Percentiles rank a stretch among this genome's conserved stretches.
Evolutionary conservation across 2,888 invertebrate genomes (phyloP).

Genomic region (Ennomos erosarius): DNA sequence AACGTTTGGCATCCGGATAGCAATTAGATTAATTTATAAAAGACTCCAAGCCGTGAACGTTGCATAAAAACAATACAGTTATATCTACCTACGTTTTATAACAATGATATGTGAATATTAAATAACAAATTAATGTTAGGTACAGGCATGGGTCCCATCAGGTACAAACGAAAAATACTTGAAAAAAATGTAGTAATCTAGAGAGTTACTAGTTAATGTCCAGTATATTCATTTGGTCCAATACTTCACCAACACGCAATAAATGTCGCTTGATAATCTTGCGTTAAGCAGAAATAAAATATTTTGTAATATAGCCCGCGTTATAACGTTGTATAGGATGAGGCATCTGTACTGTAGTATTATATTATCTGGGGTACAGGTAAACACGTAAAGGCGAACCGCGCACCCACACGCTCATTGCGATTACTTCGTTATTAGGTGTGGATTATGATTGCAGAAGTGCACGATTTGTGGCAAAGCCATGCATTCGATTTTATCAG

Average conservation of each 20-base stretch:
- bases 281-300: too few species aligned
- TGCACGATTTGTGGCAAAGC: conserved; percentile 28
- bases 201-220: too few species aligned
- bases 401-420: conserved; percentile 21
- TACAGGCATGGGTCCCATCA: too few species aligned
- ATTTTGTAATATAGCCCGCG: too few species aligned
- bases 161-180: too few species aligned
- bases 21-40: conserved; percentile 16
- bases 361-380: too few species aligned
- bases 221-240: too few species aligned
- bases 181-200: too few species aligned
- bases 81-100: background rate
- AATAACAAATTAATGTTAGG: conserved; percentile 3
- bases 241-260: too few species aligned
- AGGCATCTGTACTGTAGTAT: too few species aligned
- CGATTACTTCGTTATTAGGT: background rate
- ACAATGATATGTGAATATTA: background rate
- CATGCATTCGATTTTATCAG: conserved; percentile 17
- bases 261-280: too few species aligned
- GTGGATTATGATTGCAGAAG: conserved; percentile 17
- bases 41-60: conserved; percentile 1
- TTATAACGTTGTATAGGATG: too few species aligned
- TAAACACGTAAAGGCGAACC: conserved; percentile 21
- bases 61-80: conserved; percentile 13
- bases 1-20: conserved; percentile 15